Evolutionary conservation across 2,888 invertebrate genomes (phyloP).

Genomic region (Drosophila austrosaltans): DNA sequence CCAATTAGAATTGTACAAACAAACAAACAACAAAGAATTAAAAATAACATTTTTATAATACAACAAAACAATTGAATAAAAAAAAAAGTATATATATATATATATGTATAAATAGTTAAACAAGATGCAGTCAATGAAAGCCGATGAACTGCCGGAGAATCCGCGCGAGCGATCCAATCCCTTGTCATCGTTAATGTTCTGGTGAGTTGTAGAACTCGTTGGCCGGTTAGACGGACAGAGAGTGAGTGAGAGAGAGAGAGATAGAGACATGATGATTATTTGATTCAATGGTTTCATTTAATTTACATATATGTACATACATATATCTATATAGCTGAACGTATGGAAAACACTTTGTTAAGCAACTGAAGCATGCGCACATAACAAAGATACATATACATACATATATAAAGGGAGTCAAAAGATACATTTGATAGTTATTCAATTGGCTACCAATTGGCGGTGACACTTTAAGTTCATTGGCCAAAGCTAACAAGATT

Average conservation of each 20-base stretch:
- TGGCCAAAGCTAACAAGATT: neutral
- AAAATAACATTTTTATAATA: slow-evolving; percentile 14
- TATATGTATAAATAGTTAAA: neutral
- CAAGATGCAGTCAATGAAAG: slow-evolving; percentile 82
- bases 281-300: slow-evolving; percentile 62
- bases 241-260: slow-evolving; percentile 28
- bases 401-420: neutral
- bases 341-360: slow-evolving; percentile 30
- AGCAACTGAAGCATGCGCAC: neutral
- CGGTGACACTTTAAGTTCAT: slow-evolving; percentile 16
- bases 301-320: slow-evolving; percentile 44
- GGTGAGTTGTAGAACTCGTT: slow-evolving; percentile 74
- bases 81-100: neutral
- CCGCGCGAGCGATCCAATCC: slow-evolving; percentile 86
- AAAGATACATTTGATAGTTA: neutral
- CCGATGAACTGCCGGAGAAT: slow-evolving; percentile 81
- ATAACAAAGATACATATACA: neutral
- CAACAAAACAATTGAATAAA: slow-evolving; percentile 1
- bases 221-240: neutral
- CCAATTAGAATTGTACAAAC: slow-evolving; percentile 16
- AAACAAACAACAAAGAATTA: slow-evolving; percentile 11
- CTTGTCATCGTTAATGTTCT: slow-evolving; percentile 87
- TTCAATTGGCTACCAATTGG: slow-evolving; percentile 42
- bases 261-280: slow-evolving; percentile 48
- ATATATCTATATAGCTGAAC: slow-evolving; percentile 5